Evolutionary conservation across 2,888 invertebrate genomes (phyloP), one percentile per base, ranked within the genome.

Genomic region (Caenorhabditis sp.): DNA sequence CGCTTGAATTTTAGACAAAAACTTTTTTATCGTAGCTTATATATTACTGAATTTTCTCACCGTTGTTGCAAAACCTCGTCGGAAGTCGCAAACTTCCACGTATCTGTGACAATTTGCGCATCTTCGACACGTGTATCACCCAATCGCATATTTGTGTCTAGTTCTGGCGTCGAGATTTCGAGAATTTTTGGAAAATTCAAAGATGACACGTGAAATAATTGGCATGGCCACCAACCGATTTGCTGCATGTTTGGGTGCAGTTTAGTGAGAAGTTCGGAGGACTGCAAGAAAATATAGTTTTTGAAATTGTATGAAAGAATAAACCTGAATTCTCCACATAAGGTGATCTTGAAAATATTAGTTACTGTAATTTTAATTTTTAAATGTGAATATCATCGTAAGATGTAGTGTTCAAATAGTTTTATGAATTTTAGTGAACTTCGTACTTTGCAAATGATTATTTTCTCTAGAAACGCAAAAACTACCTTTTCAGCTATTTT

Each of bases 11-110:
- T n/a, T n/a, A n/a, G n/a, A n/a, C n/a, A n/a, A n/a, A n/a, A n/a
- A n/a, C n/a, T n/a, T n/a, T n/a, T n/a, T n/a, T n/a, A n/a, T n/a
- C n/a, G n/a, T n/a, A n/a, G n/a, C n/a, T n/a, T n/a, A n/a, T n/a
- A n/a, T n/a, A n/a, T n/a, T n/a, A n/a, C n/a, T n/a, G n/a, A n/a
- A n/a, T n/a, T n/a, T n/a, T n/a, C 64, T 69, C 61, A 27, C 57
- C 43, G 57, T 59, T 61, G 61, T 62, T 66, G 70, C 25, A 70
- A 38, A 66, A 70, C 53, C 8, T 58, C 66, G 53, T 63, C 66
- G 20, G 64, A 60, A 25, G 60, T 49, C 17, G 67, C 67, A 31
- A 67, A 71, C 26, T 71, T 67, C 71, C 71, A 71, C 52, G 71
- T 71, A 38, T 60, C 57, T 43, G 63, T 67, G 31, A 71, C 58